Evolutionary conservation across 2,888 invertebrate genomes (phyloP).

Genomic region (Temnothorax ravouxi): DNA sequence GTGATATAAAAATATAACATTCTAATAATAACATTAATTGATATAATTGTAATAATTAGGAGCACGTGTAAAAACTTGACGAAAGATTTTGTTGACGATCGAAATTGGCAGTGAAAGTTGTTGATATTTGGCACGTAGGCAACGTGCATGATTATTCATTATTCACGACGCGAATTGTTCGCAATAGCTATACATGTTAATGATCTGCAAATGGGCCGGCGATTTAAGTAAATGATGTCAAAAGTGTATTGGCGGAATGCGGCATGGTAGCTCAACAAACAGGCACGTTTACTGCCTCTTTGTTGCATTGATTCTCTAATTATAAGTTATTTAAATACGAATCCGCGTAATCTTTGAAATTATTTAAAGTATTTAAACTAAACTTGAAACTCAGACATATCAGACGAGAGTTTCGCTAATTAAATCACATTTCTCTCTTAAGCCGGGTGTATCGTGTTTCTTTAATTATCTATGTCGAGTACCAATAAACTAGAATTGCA

Average conservation of each 20-base stretch:
- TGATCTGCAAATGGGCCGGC: conserved; percentile 57
- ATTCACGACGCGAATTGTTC: conserved; percentile 71
- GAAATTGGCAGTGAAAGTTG: conserved; percentile 77
- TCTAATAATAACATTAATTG: not conserved
- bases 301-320: not conserved
- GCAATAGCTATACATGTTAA: conserved; percentile 72
- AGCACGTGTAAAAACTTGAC: not conserved
- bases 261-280: no score
- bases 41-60: not conserved
- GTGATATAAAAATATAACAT: not conserved
- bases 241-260: conserved; percentile 16
- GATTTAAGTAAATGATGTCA: conserved; percentile 46
- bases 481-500: conserved; percentile 11
- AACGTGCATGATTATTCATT: conserved; percentile 65
- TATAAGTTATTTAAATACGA: not conserved
- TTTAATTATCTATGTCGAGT: conserved; percentile 25
- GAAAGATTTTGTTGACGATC: not conserved
- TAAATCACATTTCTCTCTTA: not conserved
- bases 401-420: not conserved
- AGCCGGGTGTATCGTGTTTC: not conserved
- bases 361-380: not conserved
- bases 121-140: conserved; percentile 62
- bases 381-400: not conserved
- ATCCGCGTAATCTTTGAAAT: not conserved
- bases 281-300: not conserved